A percentile compares a stretch with the other conserved stretches of the same genome.
These are phyloP conservation scores for Tragelaphus oryx DNA, from an alignment of 2,797 vertebrate genomes.

Conservation along the genomic window DNA sequence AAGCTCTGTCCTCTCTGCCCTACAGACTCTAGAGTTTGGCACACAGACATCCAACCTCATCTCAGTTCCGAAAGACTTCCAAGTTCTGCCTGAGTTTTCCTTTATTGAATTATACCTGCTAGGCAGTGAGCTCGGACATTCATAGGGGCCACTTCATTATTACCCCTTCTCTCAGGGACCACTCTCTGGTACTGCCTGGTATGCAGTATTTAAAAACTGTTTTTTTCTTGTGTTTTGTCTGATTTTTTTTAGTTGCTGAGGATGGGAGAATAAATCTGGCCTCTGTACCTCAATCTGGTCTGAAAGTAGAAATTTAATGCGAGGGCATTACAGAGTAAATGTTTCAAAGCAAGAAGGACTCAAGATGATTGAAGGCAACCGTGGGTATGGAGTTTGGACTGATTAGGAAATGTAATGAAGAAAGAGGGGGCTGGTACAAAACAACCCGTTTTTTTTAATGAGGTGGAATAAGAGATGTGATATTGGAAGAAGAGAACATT, in stretches of 20 bases:
- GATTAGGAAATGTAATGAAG: neutral
- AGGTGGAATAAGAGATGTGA: neutral
- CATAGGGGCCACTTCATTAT: neutral
- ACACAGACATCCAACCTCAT: neutral
- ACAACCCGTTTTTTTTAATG: neutral
- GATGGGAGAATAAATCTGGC: neutral
- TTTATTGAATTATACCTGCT: neutral
- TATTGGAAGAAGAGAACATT: neutral
- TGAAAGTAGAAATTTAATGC: neutral
- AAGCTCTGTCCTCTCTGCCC: neutral
- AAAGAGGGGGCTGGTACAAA: neutral
- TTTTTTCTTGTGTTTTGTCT: neutral
- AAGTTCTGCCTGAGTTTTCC: neutral
- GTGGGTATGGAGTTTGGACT: neutral
- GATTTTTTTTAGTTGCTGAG: neutral
- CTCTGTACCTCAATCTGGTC: neutral
- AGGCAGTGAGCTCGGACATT: neutral
- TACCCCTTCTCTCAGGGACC: neutral
- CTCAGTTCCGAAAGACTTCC: neutral
- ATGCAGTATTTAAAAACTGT: neutral
- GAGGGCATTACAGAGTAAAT: neutral
- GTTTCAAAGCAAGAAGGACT: neutral
- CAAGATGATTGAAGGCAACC: neutral
- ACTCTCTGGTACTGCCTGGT: neutral
- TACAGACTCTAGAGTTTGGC: neutral